Evolutionary conservation across 2,113 vertebrate species (phyloP).

Genomic region (Nestor notabilis): DNA sequence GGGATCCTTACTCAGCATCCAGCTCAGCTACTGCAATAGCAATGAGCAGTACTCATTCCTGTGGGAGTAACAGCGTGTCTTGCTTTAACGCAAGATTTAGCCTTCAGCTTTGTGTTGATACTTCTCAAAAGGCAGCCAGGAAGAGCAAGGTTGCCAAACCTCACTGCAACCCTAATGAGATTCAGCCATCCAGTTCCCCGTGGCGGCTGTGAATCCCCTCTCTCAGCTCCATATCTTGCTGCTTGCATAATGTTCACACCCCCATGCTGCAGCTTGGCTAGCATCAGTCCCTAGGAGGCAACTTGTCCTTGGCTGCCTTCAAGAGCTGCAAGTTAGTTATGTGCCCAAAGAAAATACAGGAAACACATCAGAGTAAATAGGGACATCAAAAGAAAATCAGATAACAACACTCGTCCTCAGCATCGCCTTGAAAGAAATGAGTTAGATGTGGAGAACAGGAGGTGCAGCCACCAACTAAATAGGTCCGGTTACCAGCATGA

Average conservation of each 20-base stretch:
- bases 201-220: background rate
- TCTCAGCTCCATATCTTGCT: background rate
- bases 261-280: background rate
- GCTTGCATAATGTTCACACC: background rate
- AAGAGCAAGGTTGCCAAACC: background rate
- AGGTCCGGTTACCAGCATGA: slow-evolving; percentile 2
- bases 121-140: background rate
- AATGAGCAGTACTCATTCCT: background rate
- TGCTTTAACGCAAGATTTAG: slow-evolving; percentile 4
- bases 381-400: background rate
- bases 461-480: background rate
- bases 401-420: background rate
- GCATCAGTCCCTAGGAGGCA: background rate
- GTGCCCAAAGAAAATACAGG: background rate
- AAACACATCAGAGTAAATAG: background rate
- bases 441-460: background rate
- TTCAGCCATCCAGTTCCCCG: background rate
- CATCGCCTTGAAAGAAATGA: background rate
- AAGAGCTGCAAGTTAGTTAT: background rate
- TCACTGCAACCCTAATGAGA: background rate
- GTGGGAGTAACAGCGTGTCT: background rate
- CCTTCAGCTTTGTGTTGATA: background rate
- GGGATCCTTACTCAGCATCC: background rate
- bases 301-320: background rate
- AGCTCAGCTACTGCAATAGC: background rate